These are phyloP conservation scores for Gonioctena quinquepunctata DNA, from an alignment of 1,140 invertebrate species.

Conservation along the genomic window DNA sequence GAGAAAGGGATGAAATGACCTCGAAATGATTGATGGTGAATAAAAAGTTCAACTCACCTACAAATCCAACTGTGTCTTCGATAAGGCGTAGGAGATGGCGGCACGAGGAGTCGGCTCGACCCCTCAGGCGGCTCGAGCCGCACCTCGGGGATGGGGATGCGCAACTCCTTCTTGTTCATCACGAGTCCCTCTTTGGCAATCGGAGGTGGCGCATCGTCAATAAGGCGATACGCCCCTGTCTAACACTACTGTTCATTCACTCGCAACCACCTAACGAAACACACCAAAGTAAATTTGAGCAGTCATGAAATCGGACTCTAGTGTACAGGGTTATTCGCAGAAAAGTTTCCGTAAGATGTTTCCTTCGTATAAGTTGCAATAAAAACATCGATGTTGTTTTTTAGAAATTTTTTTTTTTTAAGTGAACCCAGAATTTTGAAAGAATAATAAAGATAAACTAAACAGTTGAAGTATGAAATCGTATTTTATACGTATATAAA, in stretches of 20 bases:
- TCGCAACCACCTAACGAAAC: neutral
- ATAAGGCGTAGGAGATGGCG: slow-evolving; percentile 42
- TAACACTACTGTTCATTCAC: neutral
- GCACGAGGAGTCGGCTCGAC: slow-evolving; percentile 50
- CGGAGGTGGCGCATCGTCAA: neutral
- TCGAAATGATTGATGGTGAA: too few relatives aligned
- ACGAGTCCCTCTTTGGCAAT: neutral
- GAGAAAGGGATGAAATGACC: too few relatives aligned
- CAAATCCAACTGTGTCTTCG: slow-evolving; percentile 58
- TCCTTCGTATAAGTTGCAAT: too few relatives aligned
- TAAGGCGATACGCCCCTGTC: neutral
- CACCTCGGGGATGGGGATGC: slow-evolving; percentile 56
- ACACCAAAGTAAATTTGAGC: neutral
- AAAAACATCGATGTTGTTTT: too few relatives aligned
- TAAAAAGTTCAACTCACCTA: slow-evolving; percentile 46
- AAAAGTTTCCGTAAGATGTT: too few relatives aligned
- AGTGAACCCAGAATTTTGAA: too few relatives aligned
- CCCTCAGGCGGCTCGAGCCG: slow-evolving; percentile 52
- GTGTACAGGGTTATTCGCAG: too few relatives aligned
- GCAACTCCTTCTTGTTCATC: slow-evolving; percentile 51
- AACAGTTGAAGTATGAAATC: too few relatives aligned
- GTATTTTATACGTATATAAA: too few relatives aligned
- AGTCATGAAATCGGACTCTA: too few relatives aligned
- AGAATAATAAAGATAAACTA: too few relatives aligned
- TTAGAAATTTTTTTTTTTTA: too few relatives aligned